phyloP scores from a whole-genome alignment of 2,113 vertebrate genomes.

The Sinocyclocheilus anshuiensis region DNA sequence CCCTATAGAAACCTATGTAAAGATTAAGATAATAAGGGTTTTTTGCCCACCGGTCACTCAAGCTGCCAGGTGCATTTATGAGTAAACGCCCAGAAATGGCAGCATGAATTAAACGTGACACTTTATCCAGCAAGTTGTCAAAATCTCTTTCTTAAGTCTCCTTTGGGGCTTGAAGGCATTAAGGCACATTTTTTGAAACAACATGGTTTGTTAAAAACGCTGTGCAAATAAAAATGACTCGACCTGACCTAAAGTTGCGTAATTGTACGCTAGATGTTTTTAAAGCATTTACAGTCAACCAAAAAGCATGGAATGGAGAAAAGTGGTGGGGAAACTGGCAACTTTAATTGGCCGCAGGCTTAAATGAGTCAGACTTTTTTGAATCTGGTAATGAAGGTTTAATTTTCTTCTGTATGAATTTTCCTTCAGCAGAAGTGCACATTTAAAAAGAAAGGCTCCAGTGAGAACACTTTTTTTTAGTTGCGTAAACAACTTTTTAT shows the following conservation, averaged over 20 bases:
- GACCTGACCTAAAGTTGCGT: background rate
- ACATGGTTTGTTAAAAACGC: background rate
- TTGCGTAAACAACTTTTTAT: background rate
- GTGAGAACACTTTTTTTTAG: too few species aligned
- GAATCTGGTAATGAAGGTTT: background rate
- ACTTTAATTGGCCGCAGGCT: background rate
- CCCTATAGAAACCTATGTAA: background rate
- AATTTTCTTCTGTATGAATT: background rate
- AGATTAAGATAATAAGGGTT: background rate
- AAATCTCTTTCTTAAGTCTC: background rate
- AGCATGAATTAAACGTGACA: background rate
- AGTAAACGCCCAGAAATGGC: background rate
- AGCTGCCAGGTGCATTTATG: constrained; percentile 2
- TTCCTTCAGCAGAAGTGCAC: background rate
- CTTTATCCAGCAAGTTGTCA: background rate
- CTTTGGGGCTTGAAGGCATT: background rate
- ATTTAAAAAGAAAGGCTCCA: background rate
- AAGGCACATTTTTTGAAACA: background rate
- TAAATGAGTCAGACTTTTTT: background rate
- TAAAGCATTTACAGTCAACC: background rate
- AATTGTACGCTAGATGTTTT: background rate
- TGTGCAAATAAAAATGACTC: background rate
- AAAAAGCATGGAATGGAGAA: background rate
- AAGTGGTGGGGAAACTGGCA: background rate
- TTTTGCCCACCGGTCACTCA: background rate